phyloP scores from a whole-genome alignment of 1,140 invertebrate genomes.

The Agraylea sexmaculata region DNA sequence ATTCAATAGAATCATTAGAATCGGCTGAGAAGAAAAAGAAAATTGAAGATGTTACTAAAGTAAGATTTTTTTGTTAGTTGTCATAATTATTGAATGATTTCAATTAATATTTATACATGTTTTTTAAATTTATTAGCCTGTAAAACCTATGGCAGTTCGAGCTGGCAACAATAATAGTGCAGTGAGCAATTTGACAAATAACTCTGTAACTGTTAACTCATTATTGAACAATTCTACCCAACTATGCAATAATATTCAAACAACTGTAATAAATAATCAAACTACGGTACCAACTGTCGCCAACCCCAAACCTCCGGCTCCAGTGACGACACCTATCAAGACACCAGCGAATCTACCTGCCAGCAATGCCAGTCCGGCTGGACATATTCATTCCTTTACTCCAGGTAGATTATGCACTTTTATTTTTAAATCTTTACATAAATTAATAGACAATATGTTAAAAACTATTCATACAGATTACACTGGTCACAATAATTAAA shows the following conservation, averaged over 20 bases:
- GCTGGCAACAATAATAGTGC: conserved; percentile 37
- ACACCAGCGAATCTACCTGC: too few species aligned
- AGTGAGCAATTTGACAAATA: conserved; percentile 11
- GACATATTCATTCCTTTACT: conserved; percentile 9
- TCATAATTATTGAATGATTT: background rate
- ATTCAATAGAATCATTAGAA: conserved; percentile 64
- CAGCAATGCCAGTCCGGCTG: conserved; percentile 9
- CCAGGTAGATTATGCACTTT: too few species aligned
- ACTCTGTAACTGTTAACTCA: conserved; percentile 7
- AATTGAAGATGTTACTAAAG: conserved; percentile 36
- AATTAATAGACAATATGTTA: too few species aligned
- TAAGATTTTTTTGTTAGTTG: conserved; percentile 16
- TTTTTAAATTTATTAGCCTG: conserved; percentile 41
- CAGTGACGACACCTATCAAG: conserved; percentile 4
- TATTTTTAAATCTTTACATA: too few species aligned
- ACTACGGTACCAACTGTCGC: conserved; percentile 13
- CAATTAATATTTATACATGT: too few species aligned
- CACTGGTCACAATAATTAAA: too few species aligned
- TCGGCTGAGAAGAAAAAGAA: conserved; percentile 64
- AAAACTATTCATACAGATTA: too few species aligned
- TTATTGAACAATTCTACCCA: conserved; percentile 11
- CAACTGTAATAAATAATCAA: conserved; percentile 3
- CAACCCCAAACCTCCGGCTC: conserved; percentile 12
- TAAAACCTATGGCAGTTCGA: conserved; percentile 63
- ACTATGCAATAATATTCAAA: conserved; percentile 12